Percentiles rank a stretch among this genome's conserved stretches.
These are phyloP conservation scores for Mareca strepera DNA, from an alignment of 2,797 vertebrate genomes.

Conservation along the genomic window DNA sequence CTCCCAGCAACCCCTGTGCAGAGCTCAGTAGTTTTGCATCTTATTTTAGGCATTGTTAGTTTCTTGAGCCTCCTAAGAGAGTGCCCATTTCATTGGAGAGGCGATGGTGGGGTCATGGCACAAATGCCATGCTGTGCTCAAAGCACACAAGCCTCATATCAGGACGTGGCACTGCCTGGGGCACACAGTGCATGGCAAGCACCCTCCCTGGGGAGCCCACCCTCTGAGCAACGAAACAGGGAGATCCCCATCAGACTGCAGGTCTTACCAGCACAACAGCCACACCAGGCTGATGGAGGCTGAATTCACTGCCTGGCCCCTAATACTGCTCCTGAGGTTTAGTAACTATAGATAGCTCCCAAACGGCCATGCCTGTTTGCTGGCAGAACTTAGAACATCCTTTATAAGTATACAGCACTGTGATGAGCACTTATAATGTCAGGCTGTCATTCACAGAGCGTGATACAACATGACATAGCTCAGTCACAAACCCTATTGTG, in stretches of 20 bases:
- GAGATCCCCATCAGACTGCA: neutral
- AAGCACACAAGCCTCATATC: neutral
- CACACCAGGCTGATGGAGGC: neutral
- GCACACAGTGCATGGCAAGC: rapidly evolving
- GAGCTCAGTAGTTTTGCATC: neutral
- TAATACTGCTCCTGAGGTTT: neutral
- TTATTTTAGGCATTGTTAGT: neutral
- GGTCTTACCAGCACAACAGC: neutral
- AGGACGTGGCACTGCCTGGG: neutral
- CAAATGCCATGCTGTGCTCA: neutral
- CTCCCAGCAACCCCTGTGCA: neutral
- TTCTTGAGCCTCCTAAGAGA: neutral
- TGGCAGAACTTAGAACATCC: slow-evolving; percentile 1
- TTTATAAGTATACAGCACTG: neutral
- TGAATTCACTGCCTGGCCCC: neutral
- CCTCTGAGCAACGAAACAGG: neutral
- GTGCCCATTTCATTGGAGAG: neutral
- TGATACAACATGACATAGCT: slow-evolving; percentile 40
- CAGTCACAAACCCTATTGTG: slow-evolving; percentile 19
- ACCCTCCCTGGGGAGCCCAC: too few relatives aligned
- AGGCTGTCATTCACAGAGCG: slow-evolving; percentile 34
- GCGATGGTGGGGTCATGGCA: rapidly evolving
- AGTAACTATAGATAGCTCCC: neutral
- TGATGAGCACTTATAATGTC: neutral
- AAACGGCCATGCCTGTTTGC: neutral